A percentile compares a stretch with the other conserved stretches of the same genome.
These are phyloP conservation scores for Megaceryle torquata DNA, from an alignment of 2,113 vertebrate species.

Conservation along the genomic window DNA sequence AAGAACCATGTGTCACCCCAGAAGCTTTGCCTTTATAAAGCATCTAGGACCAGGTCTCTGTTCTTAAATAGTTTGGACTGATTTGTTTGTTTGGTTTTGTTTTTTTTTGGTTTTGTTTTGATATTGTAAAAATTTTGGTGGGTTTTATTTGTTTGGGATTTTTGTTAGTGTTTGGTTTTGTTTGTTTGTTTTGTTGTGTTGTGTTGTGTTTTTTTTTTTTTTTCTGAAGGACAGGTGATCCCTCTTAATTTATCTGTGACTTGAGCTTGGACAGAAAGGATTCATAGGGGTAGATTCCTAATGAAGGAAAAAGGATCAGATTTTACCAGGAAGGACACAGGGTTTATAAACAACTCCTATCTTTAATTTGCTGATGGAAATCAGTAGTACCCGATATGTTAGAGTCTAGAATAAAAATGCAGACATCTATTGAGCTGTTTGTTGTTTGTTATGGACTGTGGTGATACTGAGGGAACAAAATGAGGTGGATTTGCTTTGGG, in stretches of 20 bases:
- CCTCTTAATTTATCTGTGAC: neutral
- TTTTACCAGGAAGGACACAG: neutral
- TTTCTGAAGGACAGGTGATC: neutral
- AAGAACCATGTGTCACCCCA: neutral
- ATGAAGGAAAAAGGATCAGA: neutral
- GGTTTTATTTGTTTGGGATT: neutral
- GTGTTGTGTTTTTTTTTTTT: neutral
- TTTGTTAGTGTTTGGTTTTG: neutral
- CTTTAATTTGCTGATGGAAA: neutral
- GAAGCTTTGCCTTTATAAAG: neutral
- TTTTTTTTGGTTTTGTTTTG: neutral
- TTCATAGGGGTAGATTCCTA: neutral
- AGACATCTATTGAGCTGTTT: neutral
- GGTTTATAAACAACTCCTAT: neutral
- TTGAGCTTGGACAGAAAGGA: neutral
- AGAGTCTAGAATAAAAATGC: neutral
- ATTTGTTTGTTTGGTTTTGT: neutral
- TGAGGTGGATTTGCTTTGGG: neutral
- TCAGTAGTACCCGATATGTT: neutral
- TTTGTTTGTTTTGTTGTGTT: neutral
- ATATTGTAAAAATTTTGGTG: neutral
- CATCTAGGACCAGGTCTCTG: neutral
- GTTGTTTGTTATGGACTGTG: neutral
- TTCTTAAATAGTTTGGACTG: neutral
- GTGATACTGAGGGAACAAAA: neutral